These are phyloP conservation scores for Otolemur garnettii DNA, from an alignment of 2,113 vertebrate species.

Conservation along the genomic window DNA sequence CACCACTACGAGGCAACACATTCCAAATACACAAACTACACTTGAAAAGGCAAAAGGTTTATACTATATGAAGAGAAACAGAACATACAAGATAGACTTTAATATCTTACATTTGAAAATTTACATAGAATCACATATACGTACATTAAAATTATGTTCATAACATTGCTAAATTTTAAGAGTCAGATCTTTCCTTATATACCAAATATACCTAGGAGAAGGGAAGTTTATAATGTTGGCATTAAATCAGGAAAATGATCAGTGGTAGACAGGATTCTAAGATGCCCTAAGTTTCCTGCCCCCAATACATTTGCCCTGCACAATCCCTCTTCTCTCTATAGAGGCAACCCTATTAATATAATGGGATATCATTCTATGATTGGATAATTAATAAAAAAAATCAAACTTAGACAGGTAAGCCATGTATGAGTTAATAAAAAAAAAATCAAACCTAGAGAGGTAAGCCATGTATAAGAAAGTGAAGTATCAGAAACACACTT, in stretches of 20 bases:
- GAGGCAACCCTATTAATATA: neutral
- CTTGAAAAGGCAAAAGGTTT: neutral
- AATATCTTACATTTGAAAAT: conserved; percentile 9
- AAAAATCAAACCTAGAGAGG: neutral
- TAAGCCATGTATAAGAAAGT: neutral
- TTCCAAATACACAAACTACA: neutral
- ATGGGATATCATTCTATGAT: neutral
- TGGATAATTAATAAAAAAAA: neutral
- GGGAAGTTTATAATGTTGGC: neutral
- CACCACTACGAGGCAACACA: neutral
- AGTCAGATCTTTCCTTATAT: neutral
- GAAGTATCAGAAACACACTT: neutral
- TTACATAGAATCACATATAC: neutral
- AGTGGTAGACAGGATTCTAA: neutral
- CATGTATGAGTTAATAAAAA: neutral
- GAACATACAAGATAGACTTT: neutral
- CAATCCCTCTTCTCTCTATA: neutral
- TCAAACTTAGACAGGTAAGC: neutral
- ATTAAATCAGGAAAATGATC: neutral
- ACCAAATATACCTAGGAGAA: neutral
- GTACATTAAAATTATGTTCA: neutral
- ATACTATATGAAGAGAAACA: too few relatives aligned
- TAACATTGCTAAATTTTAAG: neutral
- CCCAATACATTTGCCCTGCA: neutral
- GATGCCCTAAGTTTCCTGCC: neutral